A percentile compares a stretch with the other conserved stretches of the same genome.
Evolutionary conservation across 2,113 vertebrate genomes (phyloP).

Genomic region (Tupaia tana): DNA sequence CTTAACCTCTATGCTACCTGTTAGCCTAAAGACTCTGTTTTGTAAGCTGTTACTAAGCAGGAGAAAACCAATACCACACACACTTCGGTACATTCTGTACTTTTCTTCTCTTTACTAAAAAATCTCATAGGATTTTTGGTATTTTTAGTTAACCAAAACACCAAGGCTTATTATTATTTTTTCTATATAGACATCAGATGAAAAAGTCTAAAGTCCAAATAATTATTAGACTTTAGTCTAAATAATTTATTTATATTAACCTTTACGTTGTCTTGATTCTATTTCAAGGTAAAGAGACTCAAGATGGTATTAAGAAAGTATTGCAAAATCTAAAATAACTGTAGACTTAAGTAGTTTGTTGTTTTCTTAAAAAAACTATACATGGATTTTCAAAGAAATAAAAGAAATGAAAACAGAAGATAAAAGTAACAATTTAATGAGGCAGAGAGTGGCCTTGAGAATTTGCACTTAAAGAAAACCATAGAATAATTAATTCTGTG

Average conservation of each 20-base stretch:
- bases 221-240: neutral
- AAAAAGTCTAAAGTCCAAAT: neutral
- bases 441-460: neutral
- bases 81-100: neutral
- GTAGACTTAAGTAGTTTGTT: neutral
- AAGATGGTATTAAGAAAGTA: neutral
- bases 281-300: conserved; percentile 22
- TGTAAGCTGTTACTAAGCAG: conserved; percentile 35
- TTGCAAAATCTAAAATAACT: conserved; percentile 32
- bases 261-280: conserved; percentile 25
- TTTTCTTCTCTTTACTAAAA: conserved; percentile 39
- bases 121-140: neutral
- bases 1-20: too few species aligned
- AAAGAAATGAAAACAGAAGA: neutral
- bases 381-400: neutral
- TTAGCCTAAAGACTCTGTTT: conserved; percentile 19
- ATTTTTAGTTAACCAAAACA: conserved; percentile 19
- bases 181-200: neutral
- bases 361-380: neutral
- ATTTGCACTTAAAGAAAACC: neutral
- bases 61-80: conserved; percentile 48
- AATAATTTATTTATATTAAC: conserved; percentile 36
- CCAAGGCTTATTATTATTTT: neutral
- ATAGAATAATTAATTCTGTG: neutral
- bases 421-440: conserved; percentile 47